Evolutionary conservation across 2,888 invertebrate species (phyloP), one percentile per base, ranked within the genome.

Genomic region (Iselma pallidipennis): DNA sequence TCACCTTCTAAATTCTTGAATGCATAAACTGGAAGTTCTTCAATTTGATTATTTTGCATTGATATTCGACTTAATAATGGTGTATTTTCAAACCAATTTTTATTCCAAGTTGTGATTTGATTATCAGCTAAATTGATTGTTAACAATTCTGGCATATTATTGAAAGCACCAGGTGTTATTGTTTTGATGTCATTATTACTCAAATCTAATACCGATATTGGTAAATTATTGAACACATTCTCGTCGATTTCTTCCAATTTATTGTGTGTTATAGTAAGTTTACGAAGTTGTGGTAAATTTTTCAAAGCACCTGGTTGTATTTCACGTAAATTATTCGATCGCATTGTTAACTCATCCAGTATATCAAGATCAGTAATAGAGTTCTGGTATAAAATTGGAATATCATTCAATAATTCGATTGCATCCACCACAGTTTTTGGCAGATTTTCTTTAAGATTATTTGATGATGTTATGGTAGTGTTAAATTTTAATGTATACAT

Each of bases 41-140:
- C 55, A 4, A 76, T 67, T 1, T 69, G 65, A 56, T 76, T 76
- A 55, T 73, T 72, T 51, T 74, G 73, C 52, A 76, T 57, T 0
- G 74, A 74, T 28, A 75, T 67, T 42, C 74, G 66, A 1, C 69
- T 67, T 28, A 76, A 50, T 12, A 70, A 42, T 0, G 74, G 75
- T 5, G 72, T 72, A 31, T 72, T 67, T 23, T 65, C 33, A 55
- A 76, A 73, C 76, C 76, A 76, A 14, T 71, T 65, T 12, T 64
- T 65, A 55, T 74, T 63, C 75, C 75, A 76, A 16, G 19, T 29
- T 23, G 14, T 49, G 7, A 76, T 65, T 25, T 59, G 49, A 55
- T 76, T 76, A 56, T 74, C 74, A 5, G 71, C 68, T 23, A 76
- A 55, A 51, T 74, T 70, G 23, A 76, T 68, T 42, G 70, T 71